Conservation (phyloP, 2,888 invertebrate genomes). For the Orthonevra nobilis region DNA sequence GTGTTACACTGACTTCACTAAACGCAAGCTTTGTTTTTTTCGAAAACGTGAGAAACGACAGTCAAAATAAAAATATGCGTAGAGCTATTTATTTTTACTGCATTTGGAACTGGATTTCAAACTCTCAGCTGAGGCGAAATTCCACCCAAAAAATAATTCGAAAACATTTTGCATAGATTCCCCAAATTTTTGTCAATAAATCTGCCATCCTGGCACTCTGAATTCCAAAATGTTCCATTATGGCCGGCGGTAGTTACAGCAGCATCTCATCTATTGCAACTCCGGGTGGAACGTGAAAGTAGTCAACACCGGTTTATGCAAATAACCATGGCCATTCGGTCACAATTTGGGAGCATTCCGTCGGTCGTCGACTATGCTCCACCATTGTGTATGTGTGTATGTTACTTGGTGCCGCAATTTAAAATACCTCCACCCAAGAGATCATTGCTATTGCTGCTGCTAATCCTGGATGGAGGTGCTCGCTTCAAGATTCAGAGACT, state of each 20-base stretch:
- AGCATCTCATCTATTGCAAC: constrained; percentile 36
- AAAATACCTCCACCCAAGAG: constrained; percentile 33
- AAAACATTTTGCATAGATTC: constrained; percentile 36
- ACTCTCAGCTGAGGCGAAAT: too few relatives aligned
- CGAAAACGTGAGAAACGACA: too few relatives aligned
- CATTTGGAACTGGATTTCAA: too few relatives aligned
- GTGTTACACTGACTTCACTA: too few relatives aligned
- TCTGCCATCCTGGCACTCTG: constrained; percentile 58
- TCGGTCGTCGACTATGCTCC: constrained; percentile 20
- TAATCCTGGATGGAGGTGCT: too few relatives aligned
- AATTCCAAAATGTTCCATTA: constrained; percentile 69
- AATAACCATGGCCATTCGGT: constrained; percentile 67
- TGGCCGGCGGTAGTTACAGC: constrained; percentile 22
- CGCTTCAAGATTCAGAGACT: constrained; percentile 54
- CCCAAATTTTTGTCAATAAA: constrained; percentile 56
- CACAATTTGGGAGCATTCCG: constrained; percentile 68
- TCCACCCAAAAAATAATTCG: constrained; percentile 10
- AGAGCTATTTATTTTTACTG: too few relatives aligned
- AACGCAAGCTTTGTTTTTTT: too few relatives aligned
- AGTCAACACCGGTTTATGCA: constrained; percentile 68
- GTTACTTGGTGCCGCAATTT: constrained; percentile 57
- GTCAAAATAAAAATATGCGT: too few relatives aligned
- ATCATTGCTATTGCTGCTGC: constrained; percentile 19
- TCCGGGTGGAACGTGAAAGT: constrained; percentile 24
- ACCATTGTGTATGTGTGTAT: too few relatives aligned